phyloP scores from a whole-genome alignment of 2,113 vertebrate genomes.

The Lucifuga dentata region DNA sequence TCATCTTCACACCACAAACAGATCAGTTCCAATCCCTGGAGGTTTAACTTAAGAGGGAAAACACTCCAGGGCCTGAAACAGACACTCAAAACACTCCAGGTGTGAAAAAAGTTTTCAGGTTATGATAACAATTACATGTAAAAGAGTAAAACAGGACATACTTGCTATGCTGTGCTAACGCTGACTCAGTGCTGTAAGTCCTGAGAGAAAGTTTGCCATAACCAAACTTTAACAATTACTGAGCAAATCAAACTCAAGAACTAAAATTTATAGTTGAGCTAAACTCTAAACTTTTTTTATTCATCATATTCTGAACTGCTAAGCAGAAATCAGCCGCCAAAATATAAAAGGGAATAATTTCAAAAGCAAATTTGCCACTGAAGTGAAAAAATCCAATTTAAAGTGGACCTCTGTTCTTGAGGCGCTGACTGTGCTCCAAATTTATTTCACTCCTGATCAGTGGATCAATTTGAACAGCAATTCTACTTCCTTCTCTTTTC shows the following conservation, averaged over 20 bases:
- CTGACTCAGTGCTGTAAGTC: too few relatives aligned
- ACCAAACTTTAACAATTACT: slow-evolving; percentile 32
- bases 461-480: slow-evolving; percentile 76
- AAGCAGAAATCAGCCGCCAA: slow-evolving; percentile 61
- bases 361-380: slow-evolving; percentile 64
- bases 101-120: too few relatives aligned
- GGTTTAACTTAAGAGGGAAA: too few relatives aligned
- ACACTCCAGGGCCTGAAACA: too few relatives aligned
- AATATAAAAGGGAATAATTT: slow-evolving; percentile 65
- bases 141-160: too few relatives aligned
- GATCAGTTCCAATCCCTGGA: too few relatives aligned
- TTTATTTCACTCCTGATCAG: slow-evolving; percentile 75
- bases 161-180: too few relatives aligned
- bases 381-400: slow-evolving; percentile 79
- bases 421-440: slow-evolving; percentile 45
- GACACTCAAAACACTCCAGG: too few relatives aligned
- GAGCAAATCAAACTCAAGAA: slow-evolving; percentile 1
- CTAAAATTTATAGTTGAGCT: slow-evolving; percentile 38
- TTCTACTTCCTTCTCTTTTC: slow-evolving; percentile 67
- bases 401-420: slow-evolving; percentile 64
- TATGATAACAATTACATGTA: too few relatives aligned
- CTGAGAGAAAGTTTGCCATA: slow-evolving; percentile 26
- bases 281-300: slow-evolving; percentile 48
- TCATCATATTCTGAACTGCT: slow-evolving; percentile 56
- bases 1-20: too few relatives aligned